Evolutionary conservation across 2,113 vertebrate genomes (phyloP), one percentile per base, ranked within the genome.

Genomic region (Telmatochromis sp.): DNA sequence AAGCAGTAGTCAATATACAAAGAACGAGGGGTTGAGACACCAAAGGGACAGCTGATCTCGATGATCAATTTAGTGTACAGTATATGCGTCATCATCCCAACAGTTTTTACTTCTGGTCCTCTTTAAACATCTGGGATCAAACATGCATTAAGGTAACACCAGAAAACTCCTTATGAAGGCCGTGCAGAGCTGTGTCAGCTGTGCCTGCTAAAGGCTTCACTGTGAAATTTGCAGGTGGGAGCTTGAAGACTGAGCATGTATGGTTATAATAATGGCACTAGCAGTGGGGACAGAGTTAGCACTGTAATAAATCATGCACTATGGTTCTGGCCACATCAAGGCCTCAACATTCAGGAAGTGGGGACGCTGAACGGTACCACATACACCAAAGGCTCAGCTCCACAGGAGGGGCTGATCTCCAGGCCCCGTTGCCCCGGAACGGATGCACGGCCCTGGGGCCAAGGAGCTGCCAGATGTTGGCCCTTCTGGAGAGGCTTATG

Each of bases 321-420:
- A 84, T 89, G 87, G 86, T 88, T 91, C 37, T 86, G 89, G 89
- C 94, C 95, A 96, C 95, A 96, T 96, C 91, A 96, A 96, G 94
- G 94, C 84, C 35, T 63, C 26, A 81, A 88, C 70, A 51, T 81
- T 86, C 95, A 95, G 95, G 95, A 96, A 96, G 94, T 80, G 81
- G 89, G 90, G 95, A 89, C 82, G 79, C 40, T 90, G 92, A 93
- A 75, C 4, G 26, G 86, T 90, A 91, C 89, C 92, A 92, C 94
- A 94, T 92, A 91, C 92, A 93, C 95, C 94, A 96, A 95, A 95
- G 93, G 65, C 90, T 87, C 84, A 89, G 84, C 95, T 94, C 92
- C 78, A 28, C 93, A 91, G 94, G 93, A 92, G 89, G 89, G 93
- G 90, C 89, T 93, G 94, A 89, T 95, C 89, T 91, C 81, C 94